These are phyloP conservation scores for Pollachius pollachius DNA, from an alignment of 2,113 vertebrate genomes.

Conservation along the genomic window DNA sequence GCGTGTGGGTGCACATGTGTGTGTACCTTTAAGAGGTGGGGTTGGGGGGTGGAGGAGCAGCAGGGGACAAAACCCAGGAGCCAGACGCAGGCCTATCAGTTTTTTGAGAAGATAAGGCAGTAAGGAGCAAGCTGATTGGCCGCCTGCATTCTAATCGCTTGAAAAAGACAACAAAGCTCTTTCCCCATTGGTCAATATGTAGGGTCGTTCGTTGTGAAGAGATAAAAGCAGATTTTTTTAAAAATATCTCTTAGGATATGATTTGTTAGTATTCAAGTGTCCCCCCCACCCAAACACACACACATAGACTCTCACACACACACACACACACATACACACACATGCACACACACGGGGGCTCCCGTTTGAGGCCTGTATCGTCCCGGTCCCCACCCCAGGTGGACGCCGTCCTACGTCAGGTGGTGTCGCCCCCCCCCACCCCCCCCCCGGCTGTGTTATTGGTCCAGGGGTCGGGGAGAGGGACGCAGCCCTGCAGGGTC, in stretches of 20 bases:
- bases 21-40: no score
- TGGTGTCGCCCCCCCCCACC: conserved; percentile 2
- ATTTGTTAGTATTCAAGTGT: background rate
- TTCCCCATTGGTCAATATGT: conserved; percentile 47
- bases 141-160: conserved; percentile 34
- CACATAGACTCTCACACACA: conserved; percentile 20
- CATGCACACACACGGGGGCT: background rate
- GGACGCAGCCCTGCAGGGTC: conserved; percentile 59
- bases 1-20: no score
- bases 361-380: no score
- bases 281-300: background rate
- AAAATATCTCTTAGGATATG: background rate
- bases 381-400: background rate
- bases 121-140: conserved; percentile 54
- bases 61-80: conserved; percentile 71
- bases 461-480: conserved; percentile 49
- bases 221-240: background rate
- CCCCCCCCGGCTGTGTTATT: conserved; percentile 46
- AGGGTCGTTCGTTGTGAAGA: background rate
- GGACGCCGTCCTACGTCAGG: conserved; percentile 38
- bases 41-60: no score
- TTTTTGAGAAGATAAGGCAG: conserved; percentile 70
- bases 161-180: background rate
- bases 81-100: conserved; percentile 63
- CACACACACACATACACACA: conserved; percentile 5